Percentiles rank a stretch among this genome's conserved stretches.
These are phyloP conservation scores for Drosophila basisetae DNA, from an alignment of 2,888 invertebrate genomes.

Conservation along the genomic window DNA sequence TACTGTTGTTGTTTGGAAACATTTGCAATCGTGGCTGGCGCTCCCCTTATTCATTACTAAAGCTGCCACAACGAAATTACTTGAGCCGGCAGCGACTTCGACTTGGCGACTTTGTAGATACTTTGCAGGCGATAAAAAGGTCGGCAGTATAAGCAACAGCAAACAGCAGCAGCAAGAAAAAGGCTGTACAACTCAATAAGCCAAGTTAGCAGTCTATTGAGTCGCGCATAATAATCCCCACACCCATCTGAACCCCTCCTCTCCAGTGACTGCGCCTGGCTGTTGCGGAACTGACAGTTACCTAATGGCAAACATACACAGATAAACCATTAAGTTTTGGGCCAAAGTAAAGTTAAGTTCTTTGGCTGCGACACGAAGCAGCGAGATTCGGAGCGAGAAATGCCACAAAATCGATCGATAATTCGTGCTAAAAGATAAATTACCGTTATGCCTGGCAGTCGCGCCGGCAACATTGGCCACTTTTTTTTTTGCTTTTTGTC, in stretches of 20 bases:
- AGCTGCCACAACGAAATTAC: slow-evolving; percentile 73
- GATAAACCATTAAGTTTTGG: slow-evolving; percentile 79
- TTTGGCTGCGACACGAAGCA: slow-evolving; percentile 34
- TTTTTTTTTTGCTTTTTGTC: slow-evolving; percentile 18
- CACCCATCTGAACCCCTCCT: slow-evolving; percentile 1
- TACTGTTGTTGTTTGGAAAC: slow-evolving; percentile 28
- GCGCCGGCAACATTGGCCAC: slow-evolving; percentile 42
- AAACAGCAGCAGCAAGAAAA: not conserved
- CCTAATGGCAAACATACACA: slow-evolving; percentile 81
- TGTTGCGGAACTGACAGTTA: slow-evolving; percentile 79
- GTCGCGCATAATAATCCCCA: slow-evolving; percentile 53
- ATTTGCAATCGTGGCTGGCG: slow-evolving; percentile 33
- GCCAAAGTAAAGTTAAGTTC: slow-evolving; percentile 59
- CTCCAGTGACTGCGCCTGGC: not conserved
- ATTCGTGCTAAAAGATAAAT: slow-evolving; percentile 81
- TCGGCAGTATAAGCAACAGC: slow-evolving; percentile 47
- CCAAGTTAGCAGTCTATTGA: slow-evolving; percentile 80
- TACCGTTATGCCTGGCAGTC: slow-evolving; percentile 61
- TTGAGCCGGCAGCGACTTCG: slow-evolving; percentile 52
- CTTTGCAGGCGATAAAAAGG: slow-evolving; percentile 77
- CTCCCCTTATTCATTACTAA: slow-evolving; percentile 70
- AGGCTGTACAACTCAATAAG: slow-evolving; percentile 74
- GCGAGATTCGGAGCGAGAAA: slow-evolving; percentile 36
- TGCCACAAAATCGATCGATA: slow-evolving; percentile 76
- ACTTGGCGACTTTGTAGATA: slow-evolving; percentile 74